Conservation (phyloP, 2,888 invertebrate genomes). For the Campaea margaritaria region DNA sequence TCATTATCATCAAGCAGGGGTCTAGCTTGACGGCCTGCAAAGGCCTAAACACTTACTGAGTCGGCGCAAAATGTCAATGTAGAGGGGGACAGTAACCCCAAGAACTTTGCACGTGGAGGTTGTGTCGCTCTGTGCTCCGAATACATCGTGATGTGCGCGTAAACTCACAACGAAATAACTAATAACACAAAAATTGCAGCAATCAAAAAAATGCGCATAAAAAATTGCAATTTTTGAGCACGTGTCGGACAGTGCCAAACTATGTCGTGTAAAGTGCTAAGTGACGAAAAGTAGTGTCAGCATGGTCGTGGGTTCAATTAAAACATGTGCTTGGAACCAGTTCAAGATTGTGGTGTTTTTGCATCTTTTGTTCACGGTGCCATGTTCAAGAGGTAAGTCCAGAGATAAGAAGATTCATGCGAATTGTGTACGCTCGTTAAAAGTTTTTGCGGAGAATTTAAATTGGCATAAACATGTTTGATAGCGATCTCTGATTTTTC, state of each 20-base stretch:
- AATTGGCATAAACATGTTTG: conserved; percentile 37
- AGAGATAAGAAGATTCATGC: conserved; percentile 19
- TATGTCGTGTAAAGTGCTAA: conserved; percentile 63
- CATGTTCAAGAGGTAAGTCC: conserved; percentile 69
- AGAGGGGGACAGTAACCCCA: conserved; percentile 80
- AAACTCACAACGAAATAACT: conserved; percentile 57
- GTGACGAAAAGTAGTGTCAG: conserved; percentile 72
- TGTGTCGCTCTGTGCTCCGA: conserved; percentile 63
- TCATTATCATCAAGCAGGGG: conserved; percentile 59
- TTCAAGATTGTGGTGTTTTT: conserved; percentile 73
- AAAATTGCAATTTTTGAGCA: conserved; percentile 30
- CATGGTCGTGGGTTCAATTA: conserved; percentile 77
- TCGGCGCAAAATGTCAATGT: conserved; percentile 81
- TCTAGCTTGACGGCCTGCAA: conserved; percentile 57
- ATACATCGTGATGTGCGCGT: conserved; percentile 74
- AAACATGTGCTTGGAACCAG: conserved; percentile 74
- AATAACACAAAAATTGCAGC: conserved; percentile 22
- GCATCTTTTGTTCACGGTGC: conserved; percentile 71
- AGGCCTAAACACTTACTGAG: conserved; percentile 71
- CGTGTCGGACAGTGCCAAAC: conserved; percentile 34
- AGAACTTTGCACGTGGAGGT: conserved; percentile 66
- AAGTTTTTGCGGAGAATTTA: conserved; percentile 32
- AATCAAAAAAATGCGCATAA: conserved; percentile 31
- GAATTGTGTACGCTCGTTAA: conserved; percentile 20
- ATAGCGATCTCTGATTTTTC: conserved; percentile 33